A percentile compares a stretch with the other conserved stretches of the same genome.
These are phyloP conservation scores for Scaeva pyrastri DNA, from an alignment of 2,888 invertebrate species.

Conservation along the genomic window DNA sequence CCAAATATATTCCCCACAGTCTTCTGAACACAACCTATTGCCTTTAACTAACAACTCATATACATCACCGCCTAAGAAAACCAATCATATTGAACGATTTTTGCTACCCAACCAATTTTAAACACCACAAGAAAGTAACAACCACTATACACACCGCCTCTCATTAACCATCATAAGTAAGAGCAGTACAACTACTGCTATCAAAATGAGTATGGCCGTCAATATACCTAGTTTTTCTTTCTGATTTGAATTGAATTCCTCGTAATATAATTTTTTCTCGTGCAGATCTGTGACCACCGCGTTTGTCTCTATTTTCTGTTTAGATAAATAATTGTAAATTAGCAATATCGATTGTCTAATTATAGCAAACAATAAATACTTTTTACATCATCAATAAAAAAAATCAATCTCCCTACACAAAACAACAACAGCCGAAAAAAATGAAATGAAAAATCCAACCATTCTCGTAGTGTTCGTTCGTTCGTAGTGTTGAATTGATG, in stretches of 20 bases:
- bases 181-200: conserved; percentile 32
- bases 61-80: not conserved
- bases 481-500: conserved; percentile 37
- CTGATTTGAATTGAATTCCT: conserved; percentile 67
- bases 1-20: not conserved
- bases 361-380: conserved; percentile 22
- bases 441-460: conserved; percentile 33
- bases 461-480: conserved; percentile 42
- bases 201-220: conserved; percentile 71
- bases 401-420: conserved; percentile 38
- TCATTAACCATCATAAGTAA: not conserved
- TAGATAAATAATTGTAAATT: conserved; percentile 32
- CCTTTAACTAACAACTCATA: not conserved
- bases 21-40: not conserved
- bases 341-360: conserved; percentile 44
- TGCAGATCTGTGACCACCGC: conserved; percentile 63
- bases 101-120: not conserved
- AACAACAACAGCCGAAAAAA: conserved; percentile 42
- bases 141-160: not conserved
- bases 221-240: conserved; percentile 60
- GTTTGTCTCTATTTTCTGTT: conserved; percentile 51
- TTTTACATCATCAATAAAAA: conserved; percentile 40
- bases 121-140: conserved; percentile 23
- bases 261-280: conserved; percentile 69
- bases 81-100: conserved; percentile 27